phyloP scores from a whole-genome alignment of 2,888 invertebrate species.

The Dusona sp. region DNA sequence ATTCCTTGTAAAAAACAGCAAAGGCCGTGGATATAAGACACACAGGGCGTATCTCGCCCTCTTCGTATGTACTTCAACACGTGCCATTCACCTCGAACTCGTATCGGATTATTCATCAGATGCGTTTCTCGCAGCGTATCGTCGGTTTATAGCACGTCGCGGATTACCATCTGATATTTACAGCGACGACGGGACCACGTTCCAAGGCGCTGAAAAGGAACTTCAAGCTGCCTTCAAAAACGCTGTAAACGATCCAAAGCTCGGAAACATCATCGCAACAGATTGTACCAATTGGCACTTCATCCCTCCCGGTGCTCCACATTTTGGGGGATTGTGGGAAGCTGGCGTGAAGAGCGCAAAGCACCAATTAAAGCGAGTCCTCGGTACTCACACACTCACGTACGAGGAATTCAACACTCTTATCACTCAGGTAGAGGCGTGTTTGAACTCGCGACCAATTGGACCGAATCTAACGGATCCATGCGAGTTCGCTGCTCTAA shows the following conservation, averaged over 20 bases:
- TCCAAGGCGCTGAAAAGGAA: constrained; percentile 74
- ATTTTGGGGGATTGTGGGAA: constrained; percentile 74
- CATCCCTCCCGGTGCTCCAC: constrained; percentile 70
- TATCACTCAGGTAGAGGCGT: constrained; percentile 8
- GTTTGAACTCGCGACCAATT: constrained; percentile 38
- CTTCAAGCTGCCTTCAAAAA: constrained; percentile 48
- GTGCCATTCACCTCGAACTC: constrained; percentile 76
- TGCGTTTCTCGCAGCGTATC: constrained; percentile 65
- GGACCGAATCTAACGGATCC: background rate
- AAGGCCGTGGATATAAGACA: background rate
- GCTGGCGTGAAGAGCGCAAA: constrained; percentile 73
- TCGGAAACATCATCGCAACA: constrained; percentile 56
- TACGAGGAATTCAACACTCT: constrained; percentile 28
- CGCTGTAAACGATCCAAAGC: constrained; percentile 40
- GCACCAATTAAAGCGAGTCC: constrained; percentile 65
- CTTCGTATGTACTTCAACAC: constrained; percentile 75
- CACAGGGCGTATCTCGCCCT: constrained; percentile 23
- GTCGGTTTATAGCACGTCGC: constrained; percentile 75
- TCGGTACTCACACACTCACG: background rate
- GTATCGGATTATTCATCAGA: constrained; percentile 74
- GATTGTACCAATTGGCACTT: constrained; percentile 76
- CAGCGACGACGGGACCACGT: constrained; percentile 72
- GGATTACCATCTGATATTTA: constrained; percentile 72
- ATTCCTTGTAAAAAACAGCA: background rate
- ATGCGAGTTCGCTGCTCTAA: constrained; percentile 29